phyloP scores from a whole-genome alignment of 2,797 vertebrate species.

The Aplochiton taeniatus region DNA sequence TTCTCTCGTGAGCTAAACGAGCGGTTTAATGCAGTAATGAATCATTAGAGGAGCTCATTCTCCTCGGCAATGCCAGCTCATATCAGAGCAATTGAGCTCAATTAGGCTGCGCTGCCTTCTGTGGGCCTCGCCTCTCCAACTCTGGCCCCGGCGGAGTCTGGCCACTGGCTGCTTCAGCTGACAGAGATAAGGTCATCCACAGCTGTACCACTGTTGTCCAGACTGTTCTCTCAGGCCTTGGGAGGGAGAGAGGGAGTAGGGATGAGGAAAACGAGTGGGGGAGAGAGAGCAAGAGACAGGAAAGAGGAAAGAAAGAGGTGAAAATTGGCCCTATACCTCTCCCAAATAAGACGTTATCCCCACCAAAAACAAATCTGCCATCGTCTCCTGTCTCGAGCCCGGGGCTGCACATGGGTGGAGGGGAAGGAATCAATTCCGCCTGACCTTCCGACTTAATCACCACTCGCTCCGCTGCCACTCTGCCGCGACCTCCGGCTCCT shows the following conservation, averaged over 20 bases:
- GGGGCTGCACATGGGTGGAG: constrained; percentile 49
- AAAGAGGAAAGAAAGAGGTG: constrained; percentile 4
- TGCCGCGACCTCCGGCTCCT: constrained; percentile 61
- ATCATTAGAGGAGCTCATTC: constrained; percentile 59
- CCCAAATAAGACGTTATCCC: constrained; percentile 55
- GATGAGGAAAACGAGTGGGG: constrained; percentile 23
- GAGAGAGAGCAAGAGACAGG: constrained; percentile 11
- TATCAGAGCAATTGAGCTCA: constrained; percentile 60
- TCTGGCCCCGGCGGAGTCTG: constrained; percentile 29
- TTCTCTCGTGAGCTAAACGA: constrained; percentile 56
- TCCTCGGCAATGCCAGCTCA: constrained; percentile 48
- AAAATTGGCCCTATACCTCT: constrained; percentile 26
- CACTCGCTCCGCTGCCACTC: constrained; percentile 56
- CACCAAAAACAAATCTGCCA: constrained; percentile 67
- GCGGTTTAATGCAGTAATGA: constrained; percentile 65
- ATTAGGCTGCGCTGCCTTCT: constrained; percentile 51
- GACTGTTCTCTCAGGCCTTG: background rate
- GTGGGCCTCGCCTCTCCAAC: constrained; percentile 24
- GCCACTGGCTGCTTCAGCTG: constrained; percentile 40
- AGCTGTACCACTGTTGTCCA: constrained; percentile 1
- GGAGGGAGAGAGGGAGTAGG: constrained; percentile 1
- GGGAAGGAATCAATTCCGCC: constrained; percentile 76
- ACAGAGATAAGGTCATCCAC: constrained; percentile 13
- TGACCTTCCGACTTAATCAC: constrained; percentile 80
- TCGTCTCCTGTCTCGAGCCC: constrained; percentile 52